Evolutionary conservation across 2,113 vertebrate species (phyloP).

Genomic region (Nannobrachium achirus): DNA sequence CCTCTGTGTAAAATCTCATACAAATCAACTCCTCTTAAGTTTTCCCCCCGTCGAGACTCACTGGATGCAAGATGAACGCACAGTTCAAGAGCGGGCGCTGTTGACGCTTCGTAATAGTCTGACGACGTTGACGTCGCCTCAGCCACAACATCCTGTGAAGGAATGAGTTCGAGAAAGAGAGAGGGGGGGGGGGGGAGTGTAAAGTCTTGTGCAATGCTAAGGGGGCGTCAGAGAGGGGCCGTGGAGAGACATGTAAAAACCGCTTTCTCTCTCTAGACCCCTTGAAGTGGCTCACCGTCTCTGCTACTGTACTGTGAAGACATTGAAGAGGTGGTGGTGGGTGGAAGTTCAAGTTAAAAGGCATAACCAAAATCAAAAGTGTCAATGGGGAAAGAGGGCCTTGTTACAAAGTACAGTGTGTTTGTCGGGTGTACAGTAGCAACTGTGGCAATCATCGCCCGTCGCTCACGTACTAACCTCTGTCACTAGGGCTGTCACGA

Average conservation of each 20-base stretch:
- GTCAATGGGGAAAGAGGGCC: slow-evolving; percentile 12
- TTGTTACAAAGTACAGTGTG: slow-evolving; percentile 12
- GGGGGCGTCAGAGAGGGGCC: slow-evolving; percentile 50
- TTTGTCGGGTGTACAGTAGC: slow-evolving; percentile 34
- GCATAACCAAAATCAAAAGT: slow-evolving; percentile 9
- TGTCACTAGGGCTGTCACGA: too few relatives aligned
- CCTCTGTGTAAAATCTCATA: slow-evolving; percentile 2
- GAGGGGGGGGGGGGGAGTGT: slow-evolving; percentile 10
- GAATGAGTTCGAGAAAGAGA: slow-evolving; percentile 28
- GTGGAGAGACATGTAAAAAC: slow-evolving; percentile 41
- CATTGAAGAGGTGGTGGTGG: slow-evolving; percentile 33
- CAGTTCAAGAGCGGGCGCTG: background rate
- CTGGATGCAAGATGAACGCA: background rate
- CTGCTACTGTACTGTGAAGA: slow-evolving; percentile 65
- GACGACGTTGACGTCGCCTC: slow-evolving; percentile 27
- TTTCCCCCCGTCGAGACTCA: too few relatives aligned
- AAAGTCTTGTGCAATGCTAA: slow-evolving; percentile 44
- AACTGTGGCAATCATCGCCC: background rate
- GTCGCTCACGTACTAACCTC: background rate
- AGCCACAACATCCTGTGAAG: slow-evolving; percentile 71
- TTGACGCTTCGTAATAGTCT: slow-evolving; percentile 8
- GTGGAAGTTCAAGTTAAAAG: slow-evolving; percentile 33
- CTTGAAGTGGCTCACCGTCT: slow-evolving; percentile 71
- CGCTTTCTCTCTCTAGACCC: slow-evolving; percentile 43
- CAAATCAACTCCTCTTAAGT: too few relatives aligned